Base-by-base conservation (phyloP, 2,888 invertebrate species). In the Microplitis deprimator region DNA sequence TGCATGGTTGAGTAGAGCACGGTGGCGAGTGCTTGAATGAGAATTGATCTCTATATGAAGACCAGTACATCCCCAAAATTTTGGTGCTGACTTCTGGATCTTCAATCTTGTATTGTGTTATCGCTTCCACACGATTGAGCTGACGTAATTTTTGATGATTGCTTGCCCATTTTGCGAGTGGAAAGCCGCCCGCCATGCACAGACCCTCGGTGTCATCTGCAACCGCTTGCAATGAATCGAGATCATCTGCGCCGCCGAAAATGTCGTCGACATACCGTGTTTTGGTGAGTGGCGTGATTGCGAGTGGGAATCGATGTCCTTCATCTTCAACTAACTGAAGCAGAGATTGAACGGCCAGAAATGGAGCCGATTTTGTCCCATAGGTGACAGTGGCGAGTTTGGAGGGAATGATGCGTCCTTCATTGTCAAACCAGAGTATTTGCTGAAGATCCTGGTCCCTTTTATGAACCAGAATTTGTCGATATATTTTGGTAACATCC, bases 251-350 rank as follows among this genome's bases (percentile, higher is more conserved):
- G 10, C 7, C 41, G 5, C 77, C 70, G 38, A 77, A 76, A 2
- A 80, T 79, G 75, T 82, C 80, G 8, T 82, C 81, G 6, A 81
- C 78, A 20, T 82, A 82, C 20, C 78, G 50, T 0, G 76, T 79
- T 0, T 71, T 20, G 7, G 64, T 69, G 17, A 80, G 10, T 0
- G 73, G 40, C 4, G 20, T 5, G 0, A 78, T 69, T 0, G 78
- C 80, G 3, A 75, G 40, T 1, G 81, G 80, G 38, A 61, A 79
- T 0, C 20, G n/a, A 1, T 62, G 3, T 0, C 73, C 41, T 10
- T 41, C 41, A 10, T 41, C 41, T 10, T 41, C 7, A 3, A 6
- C 6, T 10, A 41, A 10, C 8, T 41, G 41, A 1, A 41, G 41
- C 3, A 41, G 10, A 6, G 8, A 7, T 41, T 10, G 7, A 10